Percentiles rank a stretch among this genome's conserved stretches.
Evolutionary conservation across 2,888 invertebrate species (phyloP).

Genomic region (Scelioninae gen. 1): DNA sequence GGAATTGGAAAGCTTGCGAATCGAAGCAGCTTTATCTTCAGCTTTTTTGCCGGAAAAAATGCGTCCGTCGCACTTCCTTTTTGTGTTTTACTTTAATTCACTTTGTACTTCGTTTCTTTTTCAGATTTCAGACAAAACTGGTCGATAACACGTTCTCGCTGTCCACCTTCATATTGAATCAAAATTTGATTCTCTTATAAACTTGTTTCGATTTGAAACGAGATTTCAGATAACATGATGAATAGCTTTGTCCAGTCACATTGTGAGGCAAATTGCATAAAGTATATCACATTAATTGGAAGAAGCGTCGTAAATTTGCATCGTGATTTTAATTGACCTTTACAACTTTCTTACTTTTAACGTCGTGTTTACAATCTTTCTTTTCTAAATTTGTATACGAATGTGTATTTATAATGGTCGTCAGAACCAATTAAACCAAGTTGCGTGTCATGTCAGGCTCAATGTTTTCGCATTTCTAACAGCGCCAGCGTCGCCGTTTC

Average conservation of each 20-base stretch:
- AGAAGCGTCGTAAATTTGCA: slow-evolving; percentile 53
- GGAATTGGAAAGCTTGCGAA: slow-evolving; percentile 63
- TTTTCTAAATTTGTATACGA: slow-evolving; percentile 63
- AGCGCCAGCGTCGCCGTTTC: slow-evolving; percentile 68
- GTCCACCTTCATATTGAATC: slow-evolving; percentile 11
- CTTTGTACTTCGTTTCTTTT: slow-evolving; percentile 52
- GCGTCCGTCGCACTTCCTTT: slow-evolving; percentile 26
- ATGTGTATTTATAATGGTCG: slow-evolving; percentile 63
- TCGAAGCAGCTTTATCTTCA: slow-evolving; percentile 61
- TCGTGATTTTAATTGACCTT: slow-evolving; percentile 67
- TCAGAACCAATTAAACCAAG: slow-evolving; percentile 69
- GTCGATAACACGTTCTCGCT: slow-evolving; percentile 40
- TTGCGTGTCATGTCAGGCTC: slow-evolving; percentile 67
- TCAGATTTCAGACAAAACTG: slow-evolving; percentile 42
- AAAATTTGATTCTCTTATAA: background rate
- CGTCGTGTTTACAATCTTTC: slow-evolving; percentile 55
- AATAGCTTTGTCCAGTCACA: slow-evolving; percentile 23
- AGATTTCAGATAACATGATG: slow-evolving; percentile 17
- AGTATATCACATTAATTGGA: slow-evolving; percentile 57
- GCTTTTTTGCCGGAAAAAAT: slow-evolving; percentile 39
- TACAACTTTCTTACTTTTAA: slow-evolving; percentile 53
- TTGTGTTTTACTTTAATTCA: slow-evolving; percentile 62
- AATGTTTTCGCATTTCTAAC: slow-evolving; percentile 70
- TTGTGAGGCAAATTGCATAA: slow-evolving; percentile 37
- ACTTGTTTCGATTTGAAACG: slow-evolving; percentile 22